These are phyloP conservation scores for Stegodyphus dumicola DNA, from an alignment of 1,140 invertebrate species.

Conservation along the genomic window DNA sequence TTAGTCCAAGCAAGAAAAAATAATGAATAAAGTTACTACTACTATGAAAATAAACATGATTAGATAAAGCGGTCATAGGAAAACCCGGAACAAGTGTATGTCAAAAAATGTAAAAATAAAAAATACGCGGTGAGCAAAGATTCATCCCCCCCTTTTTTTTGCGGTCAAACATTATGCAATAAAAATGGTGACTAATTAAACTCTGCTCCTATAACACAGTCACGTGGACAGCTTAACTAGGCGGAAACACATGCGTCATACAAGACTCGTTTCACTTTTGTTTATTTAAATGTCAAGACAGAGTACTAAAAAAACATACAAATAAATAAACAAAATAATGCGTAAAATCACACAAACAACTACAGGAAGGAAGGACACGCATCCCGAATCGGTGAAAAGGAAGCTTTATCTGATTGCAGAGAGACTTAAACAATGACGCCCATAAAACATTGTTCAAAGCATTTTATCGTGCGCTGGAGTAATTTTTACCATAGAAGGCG, in stretches of 20 bases:
- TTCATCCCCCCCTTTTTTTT: conserved; percentile 12
- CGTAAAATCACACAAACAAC: background rate
- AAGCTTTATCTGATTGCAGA: no score
- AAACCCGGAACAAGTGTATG: conserved; percentile 28
- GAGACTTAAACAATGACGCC: no score
- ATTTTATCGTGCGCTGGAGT: no score
- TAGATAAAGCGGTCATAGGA: conserved; percentile 10
- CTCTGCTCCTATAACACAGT: background rate
- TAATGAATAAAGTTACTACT: no score
- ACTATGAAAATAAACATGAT: background rate
- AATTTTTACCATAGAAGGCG: no score
- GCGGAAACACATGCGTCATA: background rate
- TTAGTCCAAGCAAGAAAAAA: no score
- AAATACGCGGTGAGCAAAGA: no score
- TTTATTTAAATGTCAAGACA: conserved; percentile 18
- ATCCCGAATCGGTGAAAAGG: background rate
- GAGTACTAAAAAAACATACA: background rate
- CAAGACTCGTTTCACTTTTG: background rate
- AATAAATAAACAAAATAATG: background rate
- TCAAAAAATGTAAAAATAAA: background rate
- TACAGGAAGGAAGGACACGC: conserved; percentile 1
- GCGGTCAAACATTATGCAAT: conserved; percentile 22
- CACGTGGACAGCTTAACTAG: conserved; percentile 8
- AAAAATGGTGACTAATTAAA: conserved; percentile 36
- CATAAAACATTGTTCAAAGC: no score